Percentiles rank a stretch among this genome's conserved stretches.
phyloP scores from a whole-genome alignment of 1,140 invertebrate genomes.

The Orchesella cincta region DNA sequence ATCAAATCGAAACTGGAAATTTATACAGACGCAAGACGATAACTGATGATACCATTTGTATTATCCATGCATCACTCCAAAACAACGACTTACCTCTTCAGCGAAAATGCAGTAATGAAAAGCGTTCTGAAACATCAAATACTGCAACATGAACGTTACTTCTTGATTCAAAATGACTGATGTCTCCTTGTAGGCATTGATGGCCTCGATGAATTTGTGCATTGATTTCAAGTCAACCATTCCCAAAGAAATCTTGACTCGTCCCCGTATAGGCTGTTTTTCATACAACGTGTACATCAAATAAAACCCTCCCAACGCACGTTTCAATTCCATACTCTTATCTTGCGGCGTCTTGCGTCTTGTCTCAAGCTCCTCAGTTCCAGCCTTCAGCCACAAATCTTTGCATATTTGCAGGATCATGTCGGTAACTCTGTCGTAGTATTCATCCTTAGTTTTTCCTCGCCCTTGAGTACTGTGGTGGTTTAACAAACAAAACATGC shows the following conservation, averaged over 20 bases:
- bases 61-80: neutral
- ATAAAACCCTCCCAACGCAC: slow-evolving; percentile 30
- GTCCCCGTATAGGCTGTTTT: slow-evolving; percentile 24
- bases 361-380: neutral
- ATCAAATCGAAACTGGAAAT: slow-evolving; percentile 16
- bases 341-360: neutral
- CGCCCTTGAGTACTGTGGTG: slow-evolving; percentile 30
- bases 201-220: neutral
- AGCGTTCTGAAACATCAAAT: neutral
- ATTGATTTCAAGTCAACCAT: neutral
- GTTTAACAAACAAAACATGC: neutral
- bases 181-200: neutral
- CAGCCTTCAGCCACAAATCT: slow-evolving; percentile 9
- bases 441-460: slow-evolving; percentile 22
- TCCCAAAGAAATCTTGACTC: slow-evolving; percentile 24
- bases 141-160: neutral
- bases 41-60: neutral
- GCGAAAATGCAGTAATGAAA: neutral
- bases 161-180: neutral
- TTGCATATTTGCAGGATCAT: slow-evolving; percentile 29
- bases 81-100: neutral
- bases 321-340: neutral
- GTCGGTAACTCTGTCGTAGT: slow-evolving; percentile 26
- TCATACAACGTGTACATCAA: slow-evolving; percentile 31
- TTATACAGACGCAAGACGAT: neutral